Conservation (phyloP, 2,113 vertebrate genomes). For the Synodontis membranacea region DNA sequence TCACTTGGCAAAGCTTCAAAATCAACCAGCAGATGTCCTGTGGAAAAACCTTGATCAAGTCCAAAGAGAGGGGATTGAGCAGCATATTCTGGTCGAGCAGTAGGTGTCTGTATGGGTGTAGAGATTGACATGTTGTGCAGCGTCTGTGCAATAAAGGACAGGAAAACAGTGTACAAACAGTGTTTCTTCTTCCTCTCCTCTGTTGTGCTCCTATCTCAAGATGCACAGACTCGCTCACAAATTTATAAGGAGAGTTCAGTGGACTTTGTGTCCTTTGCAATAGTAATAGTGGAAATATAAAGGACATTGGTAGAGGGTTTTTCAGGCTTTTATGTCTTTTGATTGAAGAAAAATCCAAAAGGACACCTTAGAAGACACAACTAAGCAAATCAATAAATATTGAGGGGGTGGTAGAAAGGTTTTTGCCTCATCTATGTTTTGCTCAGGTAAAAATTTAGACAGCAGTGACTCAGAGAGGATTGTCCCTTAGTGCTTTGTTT, state of each 20-base stretch:
- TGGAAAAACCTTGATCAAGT: constrained; percentile 38
- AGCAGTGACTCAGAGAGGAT: neutral
- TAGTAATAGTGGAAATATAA: constrained; percentile 43
- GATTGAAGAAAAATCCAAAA: constrained; percentile 41
- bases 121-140: constrained; percentile 42
- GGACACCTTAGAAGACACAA: constrained; percentile 36
- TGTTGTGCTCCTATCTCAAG: constrained; percentile 50
- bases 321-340: constrained; percentile 1
- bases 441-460: neutral
- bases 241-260: constrained; percentile 34
- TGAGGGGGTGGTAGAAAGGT: neutral
- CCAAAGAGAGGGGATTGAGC: constrained; percentile 31
- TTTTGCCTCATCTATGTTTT: constrained; percentile 6
- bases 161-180: constrained; percentile 41
- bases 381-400: constrained; percentile 35
- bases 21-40: constrained; percentile 45
- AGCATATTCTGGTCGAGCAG: constrained; percentile 40
- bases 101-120: constrained; percentile 13
- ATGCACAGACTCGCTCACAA: constrained; percentile 33
- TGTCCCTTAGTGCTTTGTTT: constrained; percentile 7
- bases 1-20: constrained; percentile 48
- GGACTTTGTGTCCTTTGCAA: constrained; percentile 42
- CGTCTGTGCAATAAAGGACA: constrained; percentile 47
- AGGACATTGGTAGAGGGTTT: neutral
- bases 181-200: constrained; percentile 32